Base-by-base conservation (phyloP, 2,888 invertebrate species). In the Tuberolachnus salignus region DNA sequence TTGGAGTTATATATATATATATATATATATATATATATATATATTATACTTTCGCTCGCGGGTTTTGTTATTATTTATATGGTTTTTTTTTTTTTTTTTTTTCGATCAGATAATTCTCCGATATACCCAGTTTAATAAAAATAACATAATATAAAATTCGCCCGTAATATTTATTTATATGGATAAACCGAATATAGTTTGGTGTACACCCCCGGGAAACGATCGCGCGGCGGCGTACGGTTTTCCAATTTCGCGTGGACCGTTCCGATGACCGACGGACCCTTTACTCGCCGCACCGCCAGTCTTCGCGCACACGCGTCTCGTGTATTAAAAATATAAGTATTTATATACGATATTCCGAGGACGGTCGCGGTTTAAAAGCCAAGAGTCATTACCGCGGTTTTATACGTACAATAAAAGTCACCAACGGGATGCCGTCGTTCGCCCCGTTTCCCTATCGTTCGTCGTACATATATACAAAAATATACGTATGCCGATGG, bases 391-490 rank as follows among this genome's bases (percentile, higher is more conserved):
- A 69, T 78, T 78, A 78, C 67, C 78, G 10, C 69, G 59, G 57
- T 78, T 78, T 78, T 78, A 78, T 73, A 51, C 67, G 59, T 23
- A 46, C 66, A 57, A 75, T 78, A 78, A 78, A 78, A 78, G 78
- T 78, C 78, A 69, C 69, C 11, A 57, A 49, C 57, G n/a, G n/a
- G 64, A 75, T 49, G 46, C 3, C 34, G 34, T 14, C 13, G 44
- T 14, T 13, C 57, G 13, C 26, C 59, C 34, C 51, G 21, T 53
- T 19, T 9, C 11, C 53, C 51, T 21, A 21, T n/a, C 21, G 42
- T 51, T 55, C n/a, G 2, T 63, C 21, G n/a, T 63, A 59, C 55
- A 23, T 70, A 34, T 64, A 3, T 70, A 55, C 55, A 44, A 34
- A 34, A 34, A 44, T 19, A 64, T 64, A 64, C n/a, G 44, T 53